Percentiles rank a stretch among this genome's conserved stretches.
These are phyloP conservation scores for Koerneria pararmatus DNA, from an alignment of 2,888 invertebrate genomes.

Conservation along the genomic window DNA sequence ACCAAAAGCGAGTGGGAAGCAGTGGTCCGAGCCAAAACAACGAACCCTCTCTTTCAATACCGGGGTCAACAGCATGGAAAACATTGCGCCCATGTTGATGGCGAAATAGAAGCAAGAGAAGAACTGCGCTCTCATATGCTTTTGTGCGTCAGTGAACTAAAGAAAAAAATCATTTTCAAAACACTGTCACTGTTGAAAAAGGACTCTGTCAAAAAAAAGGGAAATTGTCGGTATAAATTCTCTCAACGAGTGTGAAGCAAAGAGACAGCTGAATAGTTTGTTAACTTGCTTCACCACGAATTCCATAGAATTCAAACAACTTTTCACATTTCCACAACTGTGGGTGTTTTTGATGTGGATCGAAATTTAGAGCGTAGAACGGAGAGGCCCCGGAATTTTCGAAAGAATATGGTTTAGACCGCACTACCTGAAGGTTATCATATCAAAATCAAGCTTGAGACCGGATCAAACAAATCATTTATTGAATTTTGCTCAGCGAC, in stretches of 20 bases:
- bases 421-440: too few relatives aligned
- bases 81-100: conserved; percentile 75
- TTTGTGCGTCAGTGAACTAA: conserved; percentile 65
- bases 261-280: not conserved
- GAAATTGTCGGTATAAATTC: too few relatives aligned
- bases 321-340: not conserved
- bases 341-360: too few relatives aligned
- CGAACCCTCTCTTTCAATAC: conserved; percentile 50
- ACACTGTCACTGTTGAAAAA: too few relatives aligned
- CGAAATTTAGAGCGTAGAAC: too few relatives aligned
- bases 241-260: not conserved
- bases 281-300: not conserved
- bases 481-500: too few relatives aligned
- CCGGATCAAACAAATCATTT: too few relatives aligned
- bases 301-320: not conserved
- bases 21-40: conserved; percentile 55
- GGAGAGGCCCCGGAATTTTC: too few relatives aligned
- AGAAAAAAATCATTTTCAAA: too few relatives aligned
- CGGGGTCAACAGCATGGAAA: conserved; percentile 57
- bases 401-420: too few relatives aligned
- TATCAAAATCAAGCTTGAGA: too few relatives aligned
- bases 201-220: too few relatives aligned
- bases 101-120: conserved; percentile 92
- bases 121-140: conserved; percentile 75
- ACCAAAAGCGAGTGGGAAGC: conserved; percentile 61